Conservation (phyloP, 1,140 invertebrate genomes). For the Medauroidea extradentata region DNA sequence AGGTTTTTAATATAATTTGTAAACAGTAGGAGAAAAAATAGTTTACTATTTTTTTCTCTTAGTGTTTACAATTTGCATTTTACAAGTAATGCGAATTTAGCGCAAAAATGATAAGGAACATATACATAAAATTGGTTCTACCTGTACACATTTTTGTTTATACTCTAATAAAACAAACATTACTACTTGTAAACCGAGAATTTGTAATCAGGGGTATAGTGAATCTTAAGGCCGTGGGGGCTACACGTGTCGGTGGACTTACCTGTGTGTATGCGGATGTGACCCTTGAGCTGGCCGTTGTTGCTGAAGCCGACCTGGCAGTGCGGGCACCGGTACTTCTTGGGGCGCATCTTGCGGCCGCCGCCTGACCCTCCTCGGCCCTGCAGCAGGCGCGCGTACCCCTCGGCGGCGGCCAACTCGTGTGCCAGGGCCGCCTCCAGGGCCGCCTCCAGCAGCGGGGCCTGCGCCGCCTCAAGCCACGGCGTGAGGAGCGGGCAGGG, state of each 20-base stretch:
- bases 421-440: not conserved
- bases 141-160: no score
- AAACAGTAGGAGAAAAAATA: not conserved
- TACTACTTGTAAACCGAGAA: no score
- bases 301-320: conserved; percentile 89
- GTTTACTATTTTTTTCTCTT: conserved; percentile 3
- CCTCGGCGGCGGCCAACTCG: conserved; percentile 41
- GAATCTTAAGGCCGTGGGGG: no score
- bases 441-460: not conserved
- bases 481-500: not conserved
- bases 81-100: no score
- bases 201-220: not conserved
- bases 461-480: not conserved
- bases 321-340: conserved; percentile 83
- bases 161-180: no score
- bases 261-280: conserved; percentile 88
- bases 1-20: no score
- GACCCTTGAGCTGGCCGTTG: conserved; percentile 87
- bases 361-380: conserved; percentile 57
- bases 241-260: conserved; percentile 32
- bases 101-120: no score
- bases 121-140: no score
- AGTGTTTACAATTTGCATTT: not conserved
- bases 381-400: conserved; percentile 60
- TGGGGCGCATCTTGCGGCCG: conserved; percentile 73